Conservation (phyloP, 2,888 invertebrate genomes). For the Gymnocheta viridis region DNA sequence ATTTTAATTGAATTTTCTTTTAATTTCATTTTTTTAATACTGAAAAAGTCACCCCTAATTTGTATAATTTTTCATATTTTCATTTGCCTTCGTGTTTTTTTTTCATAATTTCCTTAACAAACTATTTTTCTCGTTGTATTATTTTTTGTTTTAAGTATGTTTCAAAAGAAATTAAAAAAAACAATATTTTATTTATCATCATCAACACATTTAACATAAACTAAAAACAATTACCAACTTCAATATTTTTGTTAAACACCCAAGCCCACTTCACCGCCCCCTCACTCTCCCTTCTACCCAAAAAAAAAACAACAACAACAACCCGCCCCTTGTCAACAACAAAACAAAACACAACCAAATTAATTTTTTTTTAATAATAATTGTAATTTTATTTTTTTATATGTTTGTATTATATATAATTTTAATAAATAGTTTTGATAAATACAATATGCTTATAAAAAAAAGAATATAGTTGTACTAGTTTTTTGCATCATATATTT, state of each 20-base stretch:
- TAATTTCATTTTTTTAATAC: slow-evolving; percentile 15
- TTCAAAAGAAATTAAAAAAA: too few species aligned
- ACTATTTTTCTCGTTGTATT: slow-evolving; percentile 27
- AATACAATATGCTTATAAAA: slow-evolving; percentile 58
- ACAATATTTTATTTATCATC: slow-evolving; percentile 18
- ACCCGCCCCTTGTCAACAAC: background rate
- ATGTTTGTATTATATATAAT: slow-evolving; percentile 64
- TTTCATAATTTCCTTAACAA: background rate
- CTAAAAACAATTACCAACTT: slow-evolving; percentile 13
- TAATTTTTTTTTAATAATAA: slow-evolving; percentile 30
- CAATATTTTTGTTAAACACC: slow-evolving; percentile 28
- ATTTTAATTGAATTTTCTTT: slow-evolving; percentile 21
- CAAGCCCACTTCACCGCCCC: background rate
- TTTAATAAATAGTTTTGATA: slow-evolving; percentile 56
- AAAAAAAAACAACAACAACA: background rate
- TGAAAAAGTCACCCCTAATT: background rate
- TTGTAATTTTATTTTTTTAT: slow-evolving; percentile 49
- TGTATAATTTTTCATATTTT: slow-evolving; percentile 47
- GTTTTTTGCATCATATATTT: slow-evolving; percentile 58
- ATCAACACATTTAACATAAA: background rate
- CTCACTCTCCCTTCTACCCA: background rate
- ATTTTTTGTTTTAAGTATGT: too few species aligned
- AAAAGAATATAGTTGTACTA: slow-evolving; percentile 52
- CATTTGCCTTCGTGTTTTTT: slow-evolving; percentile 12
- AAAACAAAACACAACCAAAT: slow-evolving; percentile 18